These are phyloP conservation scores for Steinernema scapterisci DNA, from an alignment of 2,888 invertebrate species.

Conservation along the genomic window DNA sequence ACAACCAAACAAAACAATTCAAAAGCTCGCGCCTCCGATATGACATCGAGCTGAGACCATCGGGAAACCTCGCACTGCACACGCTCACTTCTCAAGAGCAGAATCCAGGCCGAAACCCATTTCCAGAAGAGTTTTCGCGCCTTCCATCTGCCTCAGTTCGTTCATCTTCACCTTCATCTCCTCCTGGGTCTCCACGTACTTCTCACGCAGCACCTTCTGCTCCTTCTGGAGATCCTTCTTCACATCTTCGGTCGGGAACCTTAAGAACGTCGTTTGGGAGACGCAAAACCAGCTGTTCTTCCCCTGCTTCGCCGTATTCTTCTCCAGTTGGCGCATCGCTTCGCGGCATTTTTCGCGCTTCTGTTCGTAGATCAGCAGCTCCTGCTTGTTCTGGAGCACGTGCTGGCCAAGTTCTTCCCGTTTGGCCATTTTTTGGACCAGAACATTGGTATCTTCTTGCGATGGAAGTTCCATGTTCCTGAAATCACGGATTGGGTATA, in stretches of 20 bases:
- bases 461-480: background rate
- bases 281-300: slow-evolving; percentile 27
- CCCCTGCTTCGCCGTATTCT: background rate
- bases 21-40: slow-evolving; percentile 1
- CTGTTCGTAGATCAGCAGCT: slow-evolving; percentile 13
- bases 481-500: background rate
- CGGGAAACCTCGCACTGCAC: background rate
- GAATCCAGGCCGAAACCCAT: background rate
- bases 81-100: background rate
- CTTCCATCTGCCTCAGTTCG: slow-evolving; percentile 14
- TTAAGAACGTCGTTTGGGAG: background rate
- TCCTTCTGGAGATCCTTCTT: background rate
- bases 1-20: background rate
- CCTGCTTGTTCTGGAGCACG: slow-evolving; percentile 22
- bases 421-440: background rate
- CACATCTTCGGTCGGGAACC: slow-evolving; percentile 16
- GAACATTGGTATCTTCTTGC: background rate
- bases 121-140: background rate
- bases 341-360: slow-evolving; percentile 28
- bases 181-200: slow-evolving; percentile 8
- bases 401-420: background rate
- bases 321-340: slow-evolving; percentile 4
- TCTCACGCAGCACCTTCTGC: slow-evolving; percentile 1
- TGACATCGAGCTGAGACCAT: slow-evolving; percentile 20
- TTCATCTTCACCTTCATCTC: slow-evolving; percentile 2